A percentile compares a stretch with the other conserved stretches of the same genome.
phyloP scores from a whole-genome alignment of 1,140 invertebrate species.

The Drosophila lacertosa region DNA sequence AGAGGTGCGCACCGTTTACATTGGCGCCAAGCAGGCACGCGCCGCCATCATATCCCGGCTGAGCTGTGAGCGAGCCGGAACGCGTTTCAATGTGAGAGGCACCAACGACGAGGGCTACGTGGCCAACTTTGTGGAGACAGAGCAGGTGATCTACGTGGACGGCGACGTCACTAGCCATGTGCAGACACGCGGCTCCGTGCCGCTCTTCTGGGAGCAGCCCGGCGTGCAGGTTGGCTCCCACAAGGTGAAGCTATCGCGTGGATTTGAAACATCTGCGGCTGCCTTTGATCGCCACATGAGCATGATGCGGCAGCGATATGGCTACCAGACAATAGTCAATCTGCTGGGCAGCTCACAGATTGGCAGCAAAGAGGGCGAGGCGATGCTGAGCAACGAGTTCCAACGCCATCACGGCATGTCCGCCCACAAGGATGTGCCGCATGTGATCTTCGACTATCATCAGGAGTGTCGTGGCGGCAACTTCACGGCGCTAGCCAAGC shows the following conservation, averaged over 20 bases:
- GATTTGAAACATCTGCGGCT: constrained; percentile 95
- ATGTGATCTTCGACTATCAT: constrained; percentile 96
- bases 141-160: constrained; percentile 97
- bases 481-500: constrained; percentile 89
- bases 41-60: constrained; percentile 97
- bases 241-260: constrained; percentile 98
- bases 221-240: constrained; percentile 99
- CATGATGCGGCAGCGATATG: constrained; percentile 95
- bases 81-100: constrained; percentile 98
- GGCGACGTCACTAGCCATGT: constrained; percentile 92
- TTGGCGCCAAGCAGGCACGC: constrained; percentile 95
- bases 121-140: constrained; percentile 99
- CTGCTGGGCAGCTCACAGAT: constrained; percentile 94
- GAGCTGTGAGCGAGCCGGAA: constrained; percentile 98
- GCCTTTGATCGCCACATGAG: constrained; percentile 96
- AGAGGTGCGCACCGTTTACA: constrained; percentile 97
- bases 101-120: constrained; percentile 99
- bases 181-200: constrained; percentile 97
- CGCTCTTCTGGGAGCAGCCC: constrained; percentile 99
- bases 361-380: constrained; percentile 98
- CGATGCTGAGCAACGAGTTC: constrained; percentile 97
- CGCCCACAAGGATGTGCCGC: constrained; percentile 89
- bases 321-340: constrained; percentile 96
- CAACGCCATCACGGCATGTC: constrained; percentile 94
- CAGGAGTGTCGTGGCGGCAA: constrained; percentile 93